Percentiles rank a stretch among this genome's conserved stretches.
phyloP scores from a whole-genome alignment of 2,113 vertebrate species.

The Thunnus maccoyii region DNA sequence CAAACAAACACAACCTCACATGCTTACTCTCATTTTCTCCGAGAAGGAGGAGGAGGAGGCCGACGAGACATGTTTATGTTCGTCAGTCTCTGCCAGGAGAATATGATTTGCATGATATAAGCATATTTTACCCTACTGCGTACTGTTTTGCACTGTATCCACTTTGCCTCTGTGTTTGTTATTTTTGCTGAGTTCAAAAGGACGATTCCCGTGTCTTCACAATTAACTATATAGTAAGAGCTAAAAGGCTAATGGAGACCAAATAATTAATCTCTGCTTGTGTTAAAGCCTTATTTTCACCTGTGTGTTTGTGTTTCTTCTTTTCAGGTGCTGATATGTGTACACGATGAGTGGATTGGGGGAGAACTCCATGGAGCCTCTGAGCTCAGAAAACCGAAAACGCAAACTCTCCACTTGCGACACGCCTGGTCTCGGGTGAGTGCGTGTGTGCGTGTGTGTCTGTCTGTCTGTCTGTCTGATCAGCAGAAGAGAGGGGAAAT shows the following conservation, averaged over 20 bases:
- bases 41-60: constrained; percentile 59
- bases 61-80: constrained; percentile 77
- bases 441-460: background rate
- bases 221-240: constrained; percentile 35
- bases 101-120: constrained; percentile 77
- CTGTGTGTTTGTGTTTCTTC: constrained; percentile 27
- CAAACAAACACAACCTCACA: constrained; percentile 64
- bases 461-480: background rate
- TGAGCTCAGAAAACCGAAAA: constrained; percentile 91
- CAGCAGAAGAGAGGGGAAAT: constrained; percentile 12
- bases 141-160: constrained; percentile 47
- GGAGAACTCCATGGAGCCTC: constrained; percentile 92
- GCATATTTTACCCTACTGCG: constrained; percentile 71
- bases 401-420: constrained; percentile 93
- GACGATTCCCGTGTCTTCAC: constrained; percentile 36
- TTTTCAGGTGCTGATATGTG: constrained; percentile 90
- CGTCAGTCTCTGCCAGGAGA: constrained; percentile 70
- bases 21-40: constrained; percentile 62
- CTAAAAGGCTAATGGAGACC: constrained; percentile 40
- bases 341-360: constrained; percentile 93
- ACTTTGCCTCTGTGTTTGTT: constrained; percentile 36
- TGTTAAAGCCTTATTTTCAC: constrained; percentile 23
- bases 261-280: constrained; percentile 34
- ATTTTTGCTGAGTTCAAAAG: constrained; percentile 49
- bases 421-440: constrained; percentile 89